Percentiles rank a stretch among this genome's conserved stretches.
phyloP scores from a whole-genome alignment of 1,140 invertebrate genomes.

The Heterodera schachtii region DNA sequence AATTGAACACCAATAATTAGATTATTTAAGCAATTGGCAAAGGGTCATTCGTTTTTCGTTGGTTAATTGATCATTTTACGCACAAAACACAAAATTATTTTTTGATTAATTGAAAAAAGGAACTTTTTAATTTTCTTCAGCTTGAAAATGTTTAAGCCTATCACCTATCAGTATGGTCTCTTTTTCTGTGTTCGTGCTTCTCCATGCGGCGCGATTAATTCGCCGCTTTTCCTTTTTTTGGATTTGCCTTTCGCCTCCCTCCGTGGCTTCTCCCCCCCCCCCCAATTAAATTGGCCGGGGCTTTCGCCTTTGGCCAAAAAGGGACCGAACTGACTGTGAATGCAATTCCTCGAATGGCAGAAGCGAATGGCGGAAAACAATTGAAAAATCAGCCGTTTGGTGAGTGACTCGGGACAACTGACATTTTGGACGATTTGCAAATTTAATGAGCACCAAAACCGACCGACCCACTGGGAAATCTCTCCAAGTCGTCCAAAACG shows the following conservation, averaged over 20 bases:
- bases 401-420: conserved; percentile 82
- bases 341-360: conserved; percentile 85
- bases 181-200: too few species aligned
- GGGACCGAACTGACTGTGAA: conserved; percentile 44
- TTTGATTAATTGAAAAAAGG: too few species aligned
- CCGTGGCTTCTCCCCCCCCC: too few species aligned
- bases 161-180: too few species aligned
- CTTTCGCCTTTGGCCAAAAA: neutral
- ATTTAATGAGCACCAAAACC: conserved; percentile 31
- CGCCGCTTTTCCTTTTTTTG: neutral
- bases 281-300: neutral
- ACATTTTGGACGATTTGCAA: conserved; percentile 4
- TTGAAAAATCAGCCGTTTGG: conserved; percentile 91
- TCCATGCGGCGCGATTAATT: too few species aligned
- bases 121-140: too few species aligned
- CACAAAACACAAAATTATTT: too few species aligned
- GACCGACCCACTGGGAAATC: conserved; percentile 76
- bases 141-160: too few species aligned
- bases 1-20: neutral
- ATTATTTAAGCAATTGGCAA: neutral
- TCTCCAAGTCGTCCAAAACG: conserved; percentile 89
- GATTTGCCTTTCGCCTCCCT: neutral
- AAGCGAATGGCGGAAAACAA: conserved; percentile 90
- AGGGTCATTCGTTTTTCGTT: neutral
- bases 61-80: neutral